Evolutionary conservation across 2,888 invertebrate genomes (phyloP).

Genomic region (Glyphotaelius pellucidus): DNA sequence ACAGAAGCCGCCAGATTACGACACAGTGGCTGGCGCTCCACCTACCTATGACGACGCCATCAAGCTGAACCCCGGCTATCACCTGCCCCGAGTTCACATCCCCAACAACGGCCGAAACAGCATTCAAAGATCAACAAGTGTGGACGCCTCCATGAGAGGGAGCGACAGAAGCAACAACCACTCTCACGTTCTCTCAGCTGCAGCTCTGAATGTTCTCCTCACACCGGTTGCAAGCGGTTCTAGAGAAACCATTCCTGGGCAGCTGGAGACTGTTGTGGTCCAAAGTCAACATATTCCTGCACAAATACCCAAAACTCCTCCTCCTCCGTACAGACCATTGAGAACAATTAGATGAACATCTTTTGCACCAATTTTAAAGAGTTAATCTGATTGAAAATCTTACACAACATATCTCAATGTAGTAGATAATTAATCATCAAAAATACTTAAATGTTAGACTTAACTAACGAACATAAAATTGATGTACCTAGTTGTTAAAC

Average conservation of each 20-base stretch:
- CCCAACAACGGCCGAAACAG: slow-evolving; percentile 66
- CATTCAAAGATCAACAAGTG: slow-evolving; percentile 43
- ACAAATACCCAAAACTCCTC: slow-evolving; percentile 76
- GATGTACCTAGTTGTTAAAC: slow-evolving; percentile 37
- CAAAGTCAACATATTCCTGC: slow-evolving; percentile 68
- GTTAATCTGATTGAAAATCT: slow-evolving; percentile 46
- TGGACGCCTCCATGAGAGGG: slow-evolving; percentile 19
- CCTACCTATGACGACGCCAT: slow-evolving; percentile 86
- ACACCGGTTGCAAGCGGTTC: slow-evolving; percentile 68
- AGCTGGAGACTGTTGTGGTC: slow-evolving; percentile 66
- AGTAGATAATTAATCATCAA: slow-evolving; percentile 53
- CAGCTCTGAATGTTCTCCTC: slow-evolving; percentile 68
- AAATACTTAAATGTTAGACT: slow-evolving; percentile 37
- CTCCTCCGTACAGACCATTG: slow-evolving; percentile 75
- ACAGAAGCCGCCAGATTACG: slow-evolving; percentile 86
- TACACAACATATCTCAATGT: slow-evolving; percentile 56
- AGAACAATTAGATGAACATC: slow-evolving; percentile 76
- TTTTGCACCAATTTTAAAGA: slow-evolving; percentile 6
- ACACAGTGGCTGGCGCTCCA: slow-evolving; percentile 82
- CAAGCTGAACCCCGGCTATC: slow-evolving; percentile 81
- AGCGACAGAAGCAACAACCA: slow-evolving; percentile 44
- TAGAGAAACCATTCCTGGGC: slow-evolving; percentile 66
- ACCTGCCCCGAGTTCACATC: slow-evolving; percentile 72
- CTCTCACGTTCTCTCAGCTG: slow-evolving; percentile 69
- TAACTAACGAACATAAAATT: slow-evolving; percentile 25